Conservation (phyloP, 2,113 vertebrate genomes). For the Macquaria ambigua region DNA sequence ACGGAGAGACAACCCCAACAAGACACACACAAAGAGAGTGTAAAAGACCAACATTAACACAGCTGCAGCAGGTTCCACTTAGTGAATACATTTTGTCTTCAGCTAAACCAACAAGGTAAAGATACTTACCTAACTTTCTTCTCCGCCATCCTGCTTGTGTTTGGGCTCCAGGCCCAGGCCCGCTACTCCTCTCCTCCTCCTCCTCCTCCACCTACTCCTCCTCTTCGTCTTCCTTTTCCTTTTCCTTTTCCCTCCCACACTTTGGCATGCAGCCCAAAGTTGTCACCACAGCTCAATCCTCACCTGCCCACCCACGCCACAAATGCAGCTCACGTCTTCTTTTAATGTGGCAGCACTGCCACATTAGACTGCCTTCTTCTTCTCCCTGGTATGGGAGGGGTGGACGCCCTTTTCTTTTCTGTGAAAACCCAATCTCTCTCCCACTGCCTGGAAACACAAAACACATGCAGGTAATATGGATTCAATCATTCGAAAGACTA, state of each 20-base stretch:
- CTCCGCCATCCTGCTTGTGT: slow-evolving; percentile 78
- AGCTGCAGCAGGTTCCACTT: slow-evolving; percentile 10
- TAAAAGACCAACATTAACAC: slow-evolving; percentile 5
- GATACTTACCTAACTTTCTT: slow-evolving; percentile 80
- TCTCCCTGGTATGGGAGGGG: neutral
- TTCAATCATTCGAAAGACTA: neutral
- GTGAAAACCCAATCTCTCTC: slow-evolving; percentile 1
- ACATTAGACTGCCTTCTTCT: neutral
- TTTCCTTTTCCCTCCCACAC: slow-evolving; percentile 20
- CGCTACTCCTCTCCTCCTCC: slow-evolving; percentile 38
- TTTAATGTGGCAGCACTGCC: slow-evolving; percentile 6
- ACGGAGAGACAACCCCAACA: neutral
- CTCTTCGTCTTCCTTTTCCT: slow-evolving; percentile 19
- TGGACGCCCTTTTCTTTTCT: slow-evolving; percentile 29
- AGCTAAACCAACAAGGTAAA: slow-evolving; percentile 5
- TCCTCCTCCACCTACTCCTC: slow-evolving; percentile 18
- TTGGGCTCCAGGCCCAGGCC: slow-evolving; percentile 61
- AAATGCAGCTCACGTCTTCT: slow-evolving; percentile 9
- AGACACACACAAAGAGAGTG: neutral
- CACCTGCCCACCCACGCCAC: slow-evolving; percentile 27
- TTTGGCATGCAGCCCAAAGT: slow-evolving; percentile 13
- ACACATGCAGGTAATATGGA: slow-evolving; percentile 19
- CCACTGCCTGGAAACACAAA: slow-evolving; percentile 54
- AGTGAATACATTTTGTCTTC: neutral
- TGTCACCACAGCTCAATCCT: slow-evolving; percentile 26